Evolutionary conservation across 2,797 vertebrate genomes (phyloP).

Genomic region (Crenichthys baileyi): DNA sequence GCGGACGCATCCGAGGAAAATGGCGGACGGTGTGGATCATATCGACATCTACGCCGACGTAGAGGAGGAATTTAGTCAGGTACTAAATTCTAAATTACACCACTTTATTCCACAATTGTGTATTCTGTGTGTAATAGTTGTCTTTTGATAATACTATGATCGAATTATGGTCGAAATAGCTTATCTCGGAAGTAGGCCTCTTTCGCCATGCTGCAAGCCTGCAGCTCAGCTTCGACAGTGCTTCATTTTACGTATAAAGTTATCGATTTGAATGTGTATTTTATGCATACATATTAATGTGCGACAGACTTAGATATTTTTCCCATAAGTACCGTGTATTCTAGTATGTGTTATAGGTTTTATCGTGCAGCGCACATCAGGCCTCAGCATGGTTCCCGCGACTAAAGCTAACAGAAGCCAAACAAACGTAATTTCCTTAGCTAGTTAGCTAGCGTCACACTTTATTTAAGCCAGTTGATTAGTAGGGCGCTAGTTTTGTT

Average conservation of each 20-base stretch:
- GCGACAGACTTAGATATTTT: no score
- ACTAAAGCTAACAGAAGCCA: slow-evolving; percentile 12
- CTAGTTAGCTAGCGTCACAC: slow-evolving; percentile 18
- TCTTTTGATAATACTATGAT: fast-evolving
- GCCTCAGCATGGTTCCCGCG: slow-evolving; percentile 36
- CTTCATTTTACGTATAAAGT: not conserved
- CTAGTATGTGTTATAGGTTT: fast-evolving
- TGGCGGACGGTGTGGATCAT: slow-evolving; percentile 99
- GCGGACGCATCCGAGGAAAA: slow-evolving; percentile 80
- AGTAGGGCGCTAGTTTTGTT: fast-evolving
- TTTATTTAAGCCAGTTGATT: no score
- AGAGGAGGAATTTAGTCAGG: slow-evolving; percentile 97
- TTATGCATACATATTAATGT: not conserved
- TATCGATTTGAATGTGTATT: not conserved
- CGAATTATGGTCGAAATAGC: not conserved
- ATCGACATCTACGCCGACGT: slow-evolving; percentile 99
- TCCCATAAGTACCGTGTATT: fast-evolving
- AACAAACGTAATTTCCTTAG: slow-evolving; percentile 41
- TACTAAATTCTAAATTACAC: slow-evolving; percentile 45
- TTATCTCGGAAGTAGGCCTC: slow-evolving; percentile 21
- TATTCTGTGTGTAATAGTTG: fast-evolving
- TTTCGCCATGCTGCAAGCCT: slow-evolving; percentile 44
- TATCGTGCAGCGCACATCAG: not conserved
- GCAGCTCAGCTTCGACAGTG: slow-evolving; percentile 6
- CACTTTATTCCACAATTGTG: fast-evolving